Evolutionary conservation across 1,140 invertebrate genomes (phyloP).

Genomic region (Akabosia matsudoensis): DNA sequence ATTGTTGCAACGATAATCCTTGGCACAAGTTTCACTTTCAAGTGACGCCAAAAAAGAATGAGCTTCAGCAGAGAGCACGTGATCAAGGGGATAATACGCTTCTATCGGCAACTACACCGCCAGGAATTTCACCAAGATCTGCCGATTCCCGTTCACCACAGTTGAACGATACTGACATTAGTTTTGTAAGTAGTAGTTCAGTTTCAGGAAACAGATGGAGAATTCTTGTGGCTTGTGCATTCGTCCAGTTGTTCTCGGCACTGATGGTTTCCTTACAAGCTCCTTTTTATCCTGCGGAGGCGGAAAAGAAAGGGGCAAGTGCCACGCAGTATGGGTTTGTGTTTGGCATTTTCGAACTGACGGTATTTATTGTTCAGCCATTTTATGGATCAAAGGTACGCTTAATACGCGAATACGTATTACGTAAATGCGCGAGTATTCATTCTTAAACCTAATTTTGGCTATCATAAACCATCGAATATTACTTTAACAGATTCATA

Average conservation of each 20-base stretch:
- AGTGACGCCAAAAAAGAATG: not conserved
- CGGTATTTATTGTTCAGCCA: conserved; percentile 83
- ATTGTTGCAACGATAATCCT: not conserved
- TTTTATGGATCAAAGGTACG: conserved; percentile 71
- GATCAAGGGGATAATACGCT: too few relatives aligned
- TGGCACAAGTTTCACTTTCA: conserved; percentile 16
- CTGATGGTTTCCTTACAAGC: conserved; percentile 75
- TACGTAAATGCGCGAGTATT: too few relatives aligned
- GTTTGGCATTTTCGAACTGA: conserved; percentile 86
- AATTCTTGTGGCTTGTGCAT: conserved; percentile 74
- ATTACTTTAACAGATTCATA: conserved; percentile 8
- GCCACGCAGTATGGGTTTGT: conserved; percentile 86
- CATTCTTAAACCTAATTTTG: too few relatives aligned
- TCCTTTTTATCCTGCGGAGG: conserved; percentile 62
- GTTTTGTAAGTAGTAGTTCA: too few relatives aligned
- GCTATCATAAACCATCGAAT: too few relatives aligned
- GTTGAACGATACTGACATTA: not conserved
- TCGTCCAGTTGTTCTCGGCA: conserved; percentile 84
- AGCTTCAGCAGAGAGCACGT: too few relatives aligned
- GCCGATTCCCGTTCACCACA: not conserved
- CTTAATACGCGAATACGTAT: conserved; percentile 48
- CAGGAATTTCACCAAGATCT: not conserved
- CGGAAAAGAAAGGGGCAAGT: conserved; percentile 77
- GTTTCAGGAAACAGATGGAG: too few relatives aligned
- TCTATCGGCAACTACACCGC: not conserved